Conservation (phyloP, 2,797 vertebrate species). For the Acrossocheilus wenchowensis region DNA sequence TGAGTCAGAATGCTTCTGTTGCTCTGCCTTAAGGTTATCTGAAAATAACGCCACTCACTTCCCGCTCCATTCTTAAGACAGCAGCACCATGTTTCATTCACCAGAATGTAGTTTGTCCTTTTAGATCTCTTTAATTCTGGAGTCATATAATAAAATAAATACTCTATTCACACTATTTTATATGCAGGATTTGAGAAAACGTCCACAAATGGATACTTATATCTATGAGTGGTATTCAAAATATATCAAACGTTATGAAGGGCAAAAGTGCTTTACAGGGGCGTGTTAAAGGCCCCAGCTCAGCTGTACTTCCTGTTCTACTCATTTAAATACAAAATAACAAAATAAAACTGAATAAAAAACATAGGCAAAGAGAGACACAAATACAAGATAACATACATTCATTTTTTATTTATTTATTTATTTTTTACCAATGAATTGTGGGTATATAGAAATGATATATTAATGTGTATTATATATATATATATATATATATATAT, state of each 20-base stretch:
- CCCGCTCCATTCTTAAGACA: constrained; percentile 6
- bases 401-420: neutral
- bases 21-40: constrained; percentile 36
- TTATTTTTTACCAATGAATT: neutral
- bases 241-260: neutral
- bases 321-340: neutral
- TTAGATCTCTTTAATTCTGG: neutral
- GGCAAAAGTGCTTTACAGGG: neutral
- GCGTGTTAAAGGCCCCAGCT: neutral
- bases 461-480: neutral
- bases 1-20: constrained; percentile 18
- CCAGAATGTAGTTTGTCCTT: constrained; percentile 6
- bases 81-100: constrained; percentile 7
- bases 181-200: neutral
- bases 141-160: neutral
- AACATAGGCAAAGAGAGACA: neutral
- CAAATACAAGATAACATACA: neutral
- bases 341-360: neutral
- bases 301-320: neutral
- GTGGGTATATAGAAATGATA: neutral
- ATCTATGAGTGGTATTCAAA: neutral
- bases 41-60: constrained; percentile 19
- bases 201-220: neutral
- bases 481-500: too few species aligned
- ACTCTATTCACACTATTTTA: neutral